Conservation (phyloP, 2,113 vertebrate genomes). For the Chaetodon trifascialis region DNA sequence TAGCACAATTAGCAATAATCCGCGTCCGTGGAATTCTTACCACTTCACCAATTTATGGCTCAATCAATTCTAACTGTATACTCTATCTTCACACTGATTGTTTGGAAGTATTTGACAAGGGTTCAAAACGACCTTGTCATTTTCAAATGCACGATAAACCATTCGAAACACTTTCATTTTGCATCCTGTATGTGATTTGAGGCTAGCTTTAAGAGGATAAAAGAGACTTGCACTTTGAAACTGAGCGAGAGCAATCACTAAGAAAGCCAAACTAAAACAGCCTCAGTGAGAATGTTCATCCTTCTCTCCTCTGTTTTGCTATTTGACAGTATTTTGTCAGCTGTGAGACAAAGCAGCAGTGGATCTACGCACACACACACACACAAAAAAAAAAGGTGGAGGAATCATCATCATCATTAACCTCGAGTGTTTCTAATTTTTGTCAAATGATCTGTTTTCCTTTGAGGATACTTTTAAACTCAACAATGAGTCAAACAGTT, state of each 20-base stretch:
- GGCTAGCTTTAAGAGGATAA: slow-evolving; percentile 41
- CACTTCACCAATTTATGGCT: not conserved
- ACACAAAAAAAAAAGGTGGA: not conserved
- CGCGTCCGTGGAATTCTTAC: not conserved
- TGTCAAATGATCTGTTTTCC: slow-evolving; percentile 35
- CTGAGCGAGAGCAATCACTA: not conserved
- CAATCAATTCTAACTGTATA: not conserved
- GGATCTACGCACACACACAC: not conserved
- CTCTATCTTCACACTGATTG: not conserved
- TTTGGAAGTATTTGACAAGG: not conserved
- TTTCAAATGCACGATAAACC: slow-evolving; percentile 35
- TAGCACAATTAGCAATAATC: not conserved
- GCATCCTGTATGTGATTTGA: not conserved
- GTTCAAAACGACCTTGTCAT: not conserved
- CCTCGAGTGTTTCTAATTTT: slow-evolving; percentile 34
- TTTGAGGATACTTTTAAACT: slow-evolving; percentile 37
- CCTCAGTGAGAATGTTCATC: not conserved
- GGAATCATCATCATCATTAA: slow-evolving; percentile 22
- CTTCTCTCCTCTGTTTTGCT: not conserved
- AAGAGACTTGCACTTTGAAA: slow-evolving; percentile 30
- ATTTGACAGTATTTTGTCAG: not conserved
- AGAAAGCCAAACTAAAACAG: not conserved
- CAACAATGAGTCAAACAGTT: slow-evolving; percentile 28
- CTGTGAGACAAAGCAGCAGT: not conserved
- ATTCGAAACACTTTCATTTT: slow-evolving; percentile 27